These are phyloP conservation scores for Champsocephalus esox DNA, from an alignment of 2,797 vertebrate genomes.

Conservation along the genomic window DNA sequence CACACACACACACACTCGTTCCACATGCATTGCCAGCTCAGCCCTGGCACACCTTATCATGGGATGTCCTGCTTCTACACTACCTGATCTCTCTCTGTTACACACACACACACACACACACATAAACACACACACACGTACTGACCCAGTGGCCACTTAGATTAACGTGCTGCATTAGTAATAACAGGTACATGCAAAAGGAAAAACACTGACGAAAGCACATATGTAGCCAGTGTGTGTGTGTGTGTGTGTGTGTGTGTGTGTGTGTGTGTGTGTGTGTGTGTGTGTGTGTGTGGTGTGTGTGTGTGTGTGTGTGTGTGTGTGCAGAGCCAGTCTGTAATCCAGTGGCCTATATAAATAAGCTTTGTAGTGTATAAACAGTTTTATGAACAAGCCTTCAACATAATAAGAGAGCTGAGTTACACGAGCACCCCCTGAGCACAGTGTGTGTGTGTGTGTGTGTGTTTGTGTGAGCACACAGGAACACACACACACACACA, in stretches of 20 bases:
- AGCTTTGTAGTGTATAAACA: conserved; percentile 87
- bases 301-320: conserved; percentile 44
- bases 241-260: no score
- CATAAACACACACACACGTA: conserved; percentile 11
- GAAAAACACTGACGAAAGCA: conserved; percentile 36
- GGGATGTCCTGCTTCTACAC: conserved; percentile 87
- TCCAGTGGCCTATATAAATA: conserved; percentile 86
- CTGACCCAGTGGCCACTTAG: no score
- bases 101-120: conserved; percentile 29
- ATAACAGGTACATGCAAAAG: conserved; percentile 46
- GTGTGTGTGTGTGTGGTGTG: background rate
- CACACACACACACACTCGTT: conserved; percentile 16
- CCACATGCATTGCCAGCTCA: conserved; percentile 79
- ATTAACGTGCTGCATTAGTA: conserved; percentile 16
- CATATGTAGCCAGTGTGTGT: conserved; percentile 8
- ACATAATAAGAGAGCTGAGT: conserved; percentile 84
- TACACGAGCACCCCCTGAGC: conserved; percentile 66
- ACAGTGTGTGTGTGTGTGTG: conserved; percentile 1
- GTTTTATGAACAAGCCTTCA: conserved; percentile 84
- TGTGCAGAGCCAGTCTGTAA: conserved; percentile 81
- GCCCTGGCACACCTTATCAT: conserved; percentile 83
- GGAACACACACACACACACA: conserved; percentile 48
- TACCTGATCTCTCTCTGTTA: conserved; percentile 77
- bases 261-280: background rate
- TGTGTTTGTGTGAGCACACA: conserved; percentile 3